Evolutionary conservation across 2,797 vertebrate genomes (phyloP), one percentile per base, ranked within the genome.

Genomic region (Emys orbicularis): DNA sequence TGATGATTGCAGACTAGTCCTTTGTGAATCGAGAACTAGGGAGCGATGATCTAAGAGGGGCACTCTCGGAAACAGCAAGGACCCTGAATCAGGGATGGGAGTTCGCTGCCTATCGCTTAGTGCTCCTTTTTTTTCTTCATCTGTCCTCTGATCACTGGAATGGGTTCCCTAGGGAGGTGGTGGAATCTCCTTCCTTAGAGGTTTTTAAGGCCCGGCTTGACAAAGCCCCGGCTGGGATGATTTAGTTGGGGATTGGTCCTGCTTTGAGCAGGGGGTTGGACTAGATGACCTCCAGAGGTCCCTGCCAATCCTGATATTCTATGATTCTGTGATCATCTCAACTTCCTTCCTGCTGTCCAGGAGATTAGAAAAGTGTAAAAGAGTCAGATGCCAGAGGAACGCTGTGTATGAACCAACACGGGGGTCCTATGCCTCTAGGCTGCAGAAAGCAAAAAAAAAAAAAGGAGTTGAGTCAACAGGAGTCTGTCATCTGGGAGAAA

Each of bases 61-160:
- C 37, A 74, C 37, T 44, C 68, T 74, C 21, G 21, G n/a, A 74
- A 44, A 44, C 21, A 74, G 72, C 2, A 80, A 68, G 50, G 81
- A 80, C 34, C 50, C 54, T 27, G 44, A 88, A 90, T 50, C 77
- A 41, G 50, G 84, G 37, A 4, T 47, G 47, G 61, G 72, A 92
- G 87, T 41, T 25, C 3, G 81, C 47, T 25, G 29, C 34, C 41
- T 87, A 50, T n/a, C 23, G 6, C 37, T 84, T 84, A 90, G 59
- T 12, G 81, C n/a, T 23, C 68, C 5, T 34, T 61, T 34, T 41
- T 61, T 52, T 34, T 57, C 29, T n/a, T n/a, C 41, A 56, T 59
- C 9, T 29, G 1, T 4, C 12, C 25, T n/a, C 27, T 44, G 74
- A 76, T 50, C 50, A 50, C 13, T 16, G 13, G 13, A 50, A 50